Base-by-base conservation (phyloP, 2,888 invertebrate genomes). In the Trissolcus japonicus region DNA sequence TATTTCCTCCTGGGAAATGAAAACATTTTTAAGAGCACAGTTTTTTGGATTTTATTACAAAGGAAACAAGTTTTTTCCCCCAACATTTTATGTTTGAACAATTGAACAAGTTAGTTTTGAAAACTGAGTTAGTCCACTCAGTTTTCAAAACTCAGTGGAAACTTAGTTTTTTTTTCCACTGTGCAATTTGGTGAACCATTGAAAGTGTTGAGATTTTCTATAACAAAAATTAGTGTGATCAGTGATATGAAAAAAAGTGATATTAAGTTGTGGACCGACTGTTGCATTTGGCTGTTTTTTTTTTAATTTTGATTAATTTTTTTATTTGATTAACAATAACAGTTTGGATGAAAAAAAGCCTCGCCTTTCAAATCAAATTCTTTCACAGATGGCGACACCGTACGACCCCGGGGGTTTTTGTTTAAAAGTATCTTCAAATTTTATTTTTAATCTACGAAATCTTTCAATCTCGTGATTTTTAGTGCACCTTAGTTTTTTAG, bases 31-130 rank as follows among this genome's bases (percentile, higher is more conserved):
- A 46, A 6, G 7, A 7, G 7, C 25, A 25, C 41, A 9, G 41
- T 13, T 13, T 41, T 9, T 41, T 9, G 2, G 1, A 13, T 41
- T 41, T n/a, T n/a, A n/a, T n/a, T 2, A 13, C 41, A 41, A 13
- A 13, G 4, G 1, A 2, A 41, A 41, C 41, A 3, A 41, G 13
- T 13, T 41, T 41, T 9, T 41, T 13, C 9, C 1, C n/a, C n/a
- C n/a, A n/a, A n/a, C 53, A 50, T 60, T 46, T 60, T 46, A 54
- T 54, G 68, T 6, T 17, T 16, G 59, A 65, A 68, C 59, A 59
- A 54, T 41, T 57, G 66, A 68, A 46, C 21, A 35, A n/a, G n/a
- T n/a, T n/a, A n/a, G n/a, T n/a, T n/a, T n/a, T n/a, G n/a, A n/a
- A n/a, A n/a, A n/a, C n/a, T n/a, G n/a, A n/a, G n/a, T n/a, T n/a